Evolutionary conservation across 2,888 invertebrate genomes (phyloP).

Genomic region (Epistrophe grossulariae): DNA sequence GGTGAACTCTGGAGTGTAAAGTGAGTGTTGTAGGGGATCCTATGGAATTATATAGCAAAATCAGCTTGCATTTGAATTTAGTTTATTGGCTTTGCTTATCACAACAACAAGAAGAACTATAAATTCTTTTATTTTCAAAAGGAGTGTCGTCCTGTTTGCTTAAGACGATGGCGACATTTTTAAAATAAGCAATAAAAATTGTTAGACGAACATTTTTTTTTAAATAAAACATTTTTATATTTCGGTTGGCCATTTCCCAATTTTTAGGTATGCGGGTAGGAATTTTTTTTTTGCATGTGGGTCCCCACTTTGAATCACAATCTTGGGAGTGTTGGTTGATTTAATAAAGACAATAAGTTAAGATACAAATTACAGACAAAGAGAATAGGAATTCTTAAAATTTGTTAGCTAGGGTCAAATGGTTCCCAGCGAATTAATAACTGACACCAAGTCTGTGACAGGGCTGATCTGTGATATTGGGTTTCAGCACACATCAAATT

Average conservation of each 20-base stretch:
- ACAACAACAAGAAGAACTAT: slow-evolving; percentile 17
- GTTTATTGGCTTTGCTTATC: slow-evolving; percentile 57
- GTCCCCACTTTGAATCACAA: too few relatives aligned
- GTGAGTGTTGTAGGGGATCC: neutral
- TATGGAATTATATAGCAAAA: slow-evolving; percentile 1
- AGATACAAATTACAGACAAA: too few relatives aligned
- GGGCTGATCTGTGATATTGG: too few relatives aligned
- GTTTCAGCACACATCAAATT: too few relatives aligned
- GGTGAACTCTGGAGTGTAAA: neutral
- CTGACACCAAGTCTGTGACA: too few relatives aligned
- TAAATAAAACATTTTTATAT: neutral
- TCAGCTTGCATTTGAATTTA: slow-evolving; percentile 50
- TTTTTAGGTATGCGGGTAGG: neutral
- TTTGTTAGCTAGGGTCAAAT: too few relatives aligned
- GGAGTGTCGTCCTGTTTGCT: neutral
- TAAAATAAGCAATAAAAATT: neutral
- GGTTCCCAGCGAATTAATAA: too few relatives aligned
- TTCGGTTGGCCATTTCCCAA: neutral
- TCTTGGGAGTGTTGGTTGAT: too few relatives aligned
- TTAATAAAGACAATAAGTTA: too few relatives aligned
- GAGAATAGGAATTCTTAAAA: too few relatives aligned
- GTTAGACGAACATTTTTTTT: neutral
- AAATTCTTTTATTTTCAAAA: slow-evolving; percentile 39
- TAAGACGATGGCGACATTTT: neutral
- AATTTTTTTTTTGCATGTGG: neutral